These are phyloP conservation scores for Helobdella robusta DNA, from an alignment of 2,888 invertebrate species.

Conservation along the genomic window DNA sequence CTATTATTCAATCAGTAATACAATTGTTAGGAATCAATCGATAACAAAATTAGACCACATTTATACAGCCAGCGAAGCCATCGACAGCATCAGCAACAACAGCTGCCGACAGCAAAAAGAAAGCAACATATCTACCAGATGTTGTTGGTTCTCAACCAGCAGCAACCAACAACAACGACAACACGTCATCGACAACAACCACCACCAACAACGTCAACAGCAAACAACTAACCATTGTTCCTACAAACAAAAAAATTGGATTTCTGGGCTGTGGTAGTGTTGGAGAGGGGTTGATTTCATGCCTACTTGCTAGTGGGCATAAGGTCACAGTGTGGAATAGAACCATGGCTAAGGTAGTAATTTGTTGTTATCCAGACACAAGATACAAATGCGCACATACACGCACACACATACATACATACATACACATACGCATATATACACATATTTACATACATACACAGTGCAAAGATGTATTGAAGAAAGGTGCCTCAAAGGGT, in stretches of 20 bases:
- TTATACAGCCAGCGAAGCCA: no score
- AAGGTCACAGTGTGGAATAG: conserved; percentile 15
- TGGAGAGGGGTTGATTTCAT: background rate
- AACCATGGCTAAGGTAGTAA: conserved; percentile 5
- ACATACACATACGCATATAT: no score
- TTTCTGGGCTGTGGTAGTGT: conserved; percentile 20
- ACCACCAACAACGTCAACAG: background rate
- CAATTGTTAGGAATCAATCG: no score
- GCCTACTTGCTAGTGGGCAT: conserved; percentile 13
- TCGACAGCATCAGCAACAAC: conserved; percentile 1
- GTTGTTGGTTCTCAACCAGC: conserved; percentile 2
- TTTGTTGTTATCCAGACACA: background rate
- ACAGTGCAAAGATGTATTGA: conserved; percentile 21
- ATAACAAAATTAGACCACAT: no score
- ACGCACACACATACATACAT: no score
- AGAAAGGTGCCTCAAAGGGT: conserved; percentile 18
- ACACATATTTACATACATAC: no score
- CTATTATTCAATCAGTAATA: no score
- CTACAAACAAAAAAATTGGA: conserved; percentile 18
- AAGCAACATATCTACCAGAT: conserved; percentile 16
- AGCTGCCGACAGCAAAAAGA: background rate
- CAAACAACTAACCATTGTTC: background rate
- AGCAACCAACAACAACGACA: background rate
- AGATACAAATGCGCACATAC: no score
- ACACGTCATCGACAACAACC: background rate